phyloP scores from a whole-genome alignment of 2,888 invertebrate species.

The Drosophila antonietae region DNA sequence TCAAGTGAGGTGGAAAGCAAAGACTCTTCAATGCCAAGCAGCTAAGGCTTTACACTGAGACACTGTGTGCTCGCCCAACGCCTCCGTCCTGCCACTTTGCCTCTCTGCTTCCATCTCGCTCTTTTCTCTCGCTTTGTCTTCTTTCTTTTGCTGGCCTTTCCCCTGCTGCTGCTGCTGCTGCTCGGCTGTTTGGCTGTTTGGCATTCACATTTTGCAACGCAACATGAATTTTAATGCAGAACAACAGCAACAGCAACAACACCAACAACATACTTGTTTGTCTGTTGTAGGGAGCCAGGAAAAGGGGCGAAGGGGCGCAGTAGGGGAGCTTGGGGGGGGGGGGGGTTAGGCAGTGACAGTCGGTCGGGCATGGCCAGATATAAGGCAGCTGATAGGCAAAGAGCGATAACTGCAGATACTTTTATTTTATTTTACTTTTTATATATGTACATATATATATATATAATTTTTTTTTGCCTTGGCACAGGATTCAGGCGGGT shows the following conservation, averaged over 20 bases:
- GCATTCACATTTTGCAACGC: slow-evolving; percentile 56
- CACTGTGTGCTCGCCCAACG: not conserved
- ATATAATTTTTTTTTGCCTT: slow-evolving; percentile 22
- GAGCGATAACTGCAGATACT: slow-evolving; percentile 59
- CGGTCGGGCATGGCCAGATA: slow-evolving; percentile 50
- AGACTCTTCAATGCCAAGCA: slow-evolving; percentile 33
- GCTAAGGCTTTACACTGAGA: slow-evolving; percentile 29
- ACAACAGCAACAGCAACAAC: slow-evolving; percentile 29
- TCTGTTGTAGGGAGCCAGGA: slow-evolving; percentile 15
- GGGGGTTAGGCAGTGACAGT: slow-evolving; percentile 26
- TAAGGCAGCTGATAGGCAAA: slow-evolving; percentile 60
- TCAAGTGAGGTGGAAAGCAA: slow-evolving; percentile 13
- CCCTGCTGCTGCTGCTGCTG: slow-evolving; percentile 9
- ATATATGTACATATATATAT: not conserved
- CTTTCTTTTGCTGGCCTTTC: slow-evolving; percentile 28
- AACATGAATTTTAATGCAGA: slow-evolving; percentile 62
- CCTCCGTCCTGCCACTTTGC: not conserved
- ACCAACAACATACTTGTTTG: slow-evolving; percentile 49
- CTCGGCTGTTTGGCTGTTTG: slow-evolving; percentile 17
- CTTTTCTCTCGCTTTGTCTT: slow-evolving; percentile 8
- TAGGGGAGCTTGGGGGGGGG: not conserved
- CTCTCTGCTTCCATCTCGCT: not conserved
- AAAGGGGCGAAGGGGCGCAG: not conserved
- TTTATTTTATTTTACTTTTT: slow-evolving; percentile 54
- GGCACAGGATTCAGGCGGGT: slow-evolving; percentile 35